Evolutionary conservation across 2,888 invertebrate species (phyloP).

Genomic region (Scaptomyza tumidula): DNA sequence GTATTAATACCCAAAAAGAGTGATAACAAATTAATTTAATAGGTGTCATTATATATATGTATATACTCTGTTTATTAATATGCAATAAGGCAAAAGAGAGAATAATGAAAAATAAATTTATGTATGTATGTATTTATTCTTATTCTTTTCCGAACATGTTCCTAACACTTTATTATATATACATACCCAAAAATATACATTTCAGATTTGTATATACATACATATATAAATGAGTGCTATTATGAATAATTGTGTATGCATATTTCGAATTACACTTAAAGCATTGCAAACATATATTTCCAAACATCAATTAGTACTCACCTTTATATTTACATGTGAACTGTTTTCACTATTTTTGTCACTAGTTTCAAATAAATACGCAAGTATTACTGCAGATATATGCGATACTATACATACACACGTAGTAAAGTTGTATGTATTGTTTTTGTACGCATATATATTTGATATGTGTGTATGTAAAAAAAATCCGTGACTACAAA

Average conservation of each 20-base stretch:
- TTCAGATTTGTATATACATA: conserved; percentile 4
- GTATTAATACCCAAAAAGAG: conserved; percentile 28
- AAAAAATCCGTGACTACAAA: conserved; percentile 55
- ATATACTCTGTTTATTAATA: not conserved
- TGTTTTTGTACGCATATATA: not conserved
- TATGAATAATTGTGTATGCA: not conserved
- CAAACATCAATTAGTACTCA: not conserved
- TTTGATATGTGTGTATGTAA: conserved; percentile 19
- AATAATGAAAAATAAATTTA: not conserved
- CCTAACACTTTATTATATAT: no score
- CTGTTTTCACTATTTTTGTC: not conserved
- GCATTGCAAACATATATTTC: not conserved
- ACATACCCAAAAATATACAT: conserved; percentile 4
- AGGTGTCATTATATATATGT: conserved; percentile 8
- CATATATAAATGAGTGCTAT: not conserved
- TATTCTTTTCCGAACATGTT: not conserved
- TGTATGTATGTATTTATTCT: not conserved
- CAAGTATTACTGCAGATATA: not conserved
- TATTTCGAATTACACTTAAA: not conserved
- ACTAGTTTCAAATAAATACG: not conserved
- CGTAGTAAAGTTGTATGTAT: conserved; percentile 1
- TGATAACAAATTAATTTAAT: conserved; percentile 23
- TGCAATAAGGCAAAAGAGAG: not conserved
- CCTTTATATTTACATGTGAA: not conserved
- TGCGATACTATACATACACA: not conserved